phyloP scores from a whole-genome alignment of 2,888 invertebrate genomes.

The Sinhomidia bicolor region DNA sequence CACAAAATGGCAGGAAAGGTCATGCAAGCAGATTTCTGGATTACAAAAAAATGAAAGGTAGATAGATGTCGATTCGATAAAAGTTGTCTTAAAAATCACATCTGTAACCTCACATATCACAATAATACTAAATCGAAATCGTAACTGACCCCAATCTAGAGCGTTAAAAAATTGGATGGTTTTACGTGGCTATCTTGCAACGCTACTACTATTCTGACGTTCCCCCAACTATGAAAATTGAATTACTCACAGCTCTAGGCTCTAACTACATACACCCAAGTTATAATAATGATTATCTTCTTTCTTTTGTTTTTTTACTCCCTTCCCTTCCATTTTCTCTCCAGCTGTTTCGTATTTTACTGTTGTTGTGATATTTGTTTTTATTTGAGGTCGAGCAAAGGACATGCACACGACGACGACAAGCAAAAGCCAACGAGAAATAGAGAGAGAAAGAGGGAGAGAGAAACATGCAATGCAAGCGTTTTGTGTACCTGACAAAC shows the following conservation, averaged over 20 bases:
- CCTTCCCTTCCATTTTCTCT: conserved; percentile 32
- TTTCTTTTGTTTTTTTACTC: background rate
- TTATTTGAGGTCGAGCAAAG: conserved; percentile 60
- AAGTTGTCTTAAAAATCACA: too few relatives aligned
- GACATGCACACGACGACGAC: conserved; percentile 42
- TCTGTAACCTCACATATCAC: too few relatives aligned
- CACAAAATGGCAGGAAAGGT: conserved; percentile 49
- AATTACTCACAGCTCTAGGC: too few relatives aligned
- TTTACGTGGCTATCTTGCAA: too few relatives aligned
- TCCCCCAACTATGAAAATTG: too few relatives aligned
- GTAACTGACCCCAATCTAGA: too few relatives aligned
- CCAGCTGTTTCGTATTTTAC: conserved; percentile 53
- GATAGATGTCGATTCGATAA: background rate
- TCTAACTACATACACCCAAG: too few relatives aligned
- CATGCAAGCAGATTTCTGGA: background rate
- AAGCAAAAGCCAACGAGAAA: too few relatives aligned
- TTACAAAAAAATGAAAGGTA: background rate
- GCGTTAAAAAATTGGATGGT: too few relatives aligned
- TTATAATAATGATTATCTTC: too few relatives aligned
- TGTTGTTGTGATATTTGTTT: background rate
- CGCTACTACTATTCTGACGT: too few relatives aligned
- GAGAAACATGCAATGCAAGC: background rate
- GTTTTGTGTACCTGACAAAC: background rate
- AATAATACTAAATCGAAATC: too few relatives aligned
- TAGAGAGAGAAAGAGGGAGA: background rate